Base-by-base conservation (phyloP, 2,888 invertebrate genomes). In the Formica aserva region DNA sequence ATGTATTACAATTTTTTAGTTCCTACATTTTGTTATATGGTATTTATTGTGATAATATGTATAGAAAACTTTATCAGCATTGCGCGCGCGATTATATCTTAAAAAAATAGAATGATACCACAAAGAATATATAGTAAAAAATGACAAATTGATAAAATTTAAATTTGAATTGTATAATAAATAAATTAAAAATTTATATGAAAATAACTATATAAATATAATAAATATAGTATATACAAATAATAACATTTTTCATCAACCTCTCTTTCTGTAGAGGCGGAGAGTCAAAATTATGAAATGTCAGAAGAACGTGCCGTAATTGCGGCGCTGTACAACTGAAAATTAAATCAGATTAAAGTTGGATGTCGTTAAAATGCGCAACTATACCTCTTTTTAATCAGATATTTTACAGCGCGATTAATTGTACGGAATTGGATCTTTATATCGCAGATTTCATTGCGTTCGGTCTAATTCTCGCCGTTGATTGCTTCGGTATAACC, bases 291-390 rank as follows among this genome's bases (percentile, higher is more conserved):
- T 71, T 67, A 29, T 6, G 48, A 29, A 15, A 35, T 8, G 41
- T 22, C 2, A 69, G 26, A 45, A 26, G 22, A 78, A 71, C 4
- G 8, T 72, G 11, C 3, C n/a, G 57, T 2, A 48, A 71, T n/a
- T 41, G 38, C 3, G 38, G 9, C 6, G 8, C 26, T 18, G 29
- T 29, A 41, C 18, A 45, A 13, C 26, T 60, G 72, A 72, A 78
- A 78, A 80, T 80, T 80, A 80, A 80, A 80, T 13, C 32, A 18
- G 38, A 52, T 52, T 69, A 76, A 76, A 66, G 69, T 32, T 35
- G 9, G 18, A 74, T 38, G 55, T 38, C 71, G n/a, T 77, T 77
- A 77, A 77, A 45, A 5, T 18, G 18, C 18, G 15, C 15, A 52
- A n/a, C 45, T 38, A 60, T 26, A 22, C 4, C 26, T 13, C 13